Percentiles rank a stretch among this genome's conserved stretches.
Evolutionary conservation across 2,797 vertebrate species (phyloP).

Genomic region (Myioborus melanocephalus): DNA sequence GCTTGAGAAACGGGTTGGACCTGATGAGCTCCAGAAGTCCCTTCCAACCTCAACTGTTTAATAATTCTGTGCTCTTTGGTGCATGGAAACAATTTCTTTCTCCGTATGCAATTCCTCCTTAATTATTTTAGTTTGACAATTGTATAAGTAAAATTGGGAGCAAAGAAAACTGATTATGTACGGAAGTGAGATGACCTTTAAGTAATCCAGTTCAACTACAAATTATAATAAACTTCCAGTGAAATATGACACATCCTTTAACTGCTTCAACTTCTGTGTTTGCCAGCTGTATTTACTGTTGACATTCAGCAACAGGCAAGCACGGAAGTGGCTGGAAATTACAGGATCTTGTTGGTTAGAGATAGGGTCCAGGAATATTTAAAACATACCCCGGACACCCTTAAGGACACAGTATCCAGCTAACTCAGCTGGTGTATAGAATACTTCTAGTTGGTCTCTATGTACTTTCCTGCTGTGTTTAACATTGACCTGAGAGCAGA

Average conservation of each 20-base stretch:
- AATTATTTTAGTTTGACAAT: not conserved
- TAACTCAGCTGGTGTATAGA: not conserved
- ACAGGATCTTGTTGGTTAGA: not conserved
- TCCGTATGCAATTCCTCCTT: not conserved
- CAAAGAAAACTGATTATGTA: not conserved
- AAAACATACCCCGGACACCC: not conserved
- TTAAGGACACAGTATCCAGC: not conserved
- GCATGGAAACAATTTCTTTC: not conserved
- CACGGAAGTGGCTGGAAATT: not conserved
- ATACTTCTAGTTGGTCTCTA: not conserved
- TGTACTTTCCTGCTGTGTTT: not conserved
- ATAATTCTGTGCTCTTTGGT: not conserved
- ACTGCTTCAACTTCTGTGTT: not conserved
- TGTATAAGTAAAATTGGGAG: not conserved
- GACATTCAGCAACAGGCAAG: not conserved
- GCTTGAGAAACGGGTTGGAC: not conserved
- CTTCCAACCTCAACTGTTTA: not conserved
- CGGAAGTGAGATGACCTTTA: not conserved
- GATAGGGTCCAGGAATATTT: not conserved
- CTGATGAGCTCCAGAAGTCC: not conserved
- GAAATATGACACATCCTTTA: not conserved
- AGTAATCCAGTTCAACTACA: not conserved
- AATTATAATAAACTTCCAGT: not conserved
- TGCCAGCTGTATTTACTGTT: not conserved
- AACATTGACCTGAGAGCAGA: not conserved